phyloP scores from a whole-genome alignment of 2,113 vertebrate genomes.

The Centropus bengalensis region DNA sequence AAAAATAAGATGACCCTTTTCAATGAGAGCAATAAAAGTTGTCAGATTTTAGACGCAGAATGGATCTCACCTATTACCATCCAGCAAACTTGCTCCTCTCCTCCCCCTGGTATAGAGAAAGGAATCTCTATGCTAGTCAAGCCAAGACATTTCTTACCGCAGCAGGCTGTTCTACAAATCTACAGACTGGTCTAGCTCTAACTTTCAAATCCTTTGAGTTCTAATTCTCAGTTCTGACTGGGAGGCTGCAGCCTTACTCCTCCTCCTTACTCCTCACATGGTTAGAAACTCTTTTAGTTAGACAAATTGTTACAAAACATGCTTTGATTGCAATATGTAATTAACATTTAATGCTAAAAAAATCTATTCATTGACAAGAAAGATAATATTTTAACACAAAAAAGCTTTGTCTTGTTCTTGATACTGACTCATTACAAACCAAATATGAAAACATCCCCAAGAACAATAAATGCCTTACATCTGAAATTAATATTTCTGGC shows the following conservation, averaged over 20 bases:
- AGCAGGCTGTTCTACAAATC: neutral
- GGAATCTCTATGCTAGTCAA: neutral
- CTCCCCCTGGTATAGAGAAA: neutral
- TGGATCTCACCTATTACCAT: neutral
- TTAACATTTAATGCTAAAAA: neutral
- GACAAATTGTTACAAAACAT: neutral
- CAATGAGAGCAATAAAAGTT: neutral
- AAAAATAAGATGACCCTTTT: neutral
- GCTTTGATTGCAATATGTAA: neutral
- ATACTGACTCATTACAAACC: neutral
- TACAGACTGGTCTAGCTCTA: neutral
- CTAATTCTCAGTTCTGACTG: neutral
- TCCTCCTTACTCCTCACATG: neutral
- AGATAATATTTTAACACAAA: neutral
- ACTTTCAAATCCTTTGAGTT: neutral
- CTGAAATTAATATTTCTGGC: neutral
- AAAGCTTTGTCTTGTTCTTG: neutral
- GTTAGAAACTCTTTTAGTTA: neutral
- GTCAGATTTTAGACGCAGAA: neutral
- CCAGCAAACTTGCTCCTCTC: neutral
- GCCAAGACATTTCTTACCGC: neutral
- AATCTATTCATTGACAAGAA: neutral
- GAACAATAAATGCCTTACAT: slow-evolving; percentile 5
- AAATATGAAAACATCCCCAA: neutral
- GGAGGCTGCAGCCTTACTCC: no score